Base-by-base conservation (phyloP, 2,113 vertebrate genomes). In the Talpa occidentalis region DNA sequence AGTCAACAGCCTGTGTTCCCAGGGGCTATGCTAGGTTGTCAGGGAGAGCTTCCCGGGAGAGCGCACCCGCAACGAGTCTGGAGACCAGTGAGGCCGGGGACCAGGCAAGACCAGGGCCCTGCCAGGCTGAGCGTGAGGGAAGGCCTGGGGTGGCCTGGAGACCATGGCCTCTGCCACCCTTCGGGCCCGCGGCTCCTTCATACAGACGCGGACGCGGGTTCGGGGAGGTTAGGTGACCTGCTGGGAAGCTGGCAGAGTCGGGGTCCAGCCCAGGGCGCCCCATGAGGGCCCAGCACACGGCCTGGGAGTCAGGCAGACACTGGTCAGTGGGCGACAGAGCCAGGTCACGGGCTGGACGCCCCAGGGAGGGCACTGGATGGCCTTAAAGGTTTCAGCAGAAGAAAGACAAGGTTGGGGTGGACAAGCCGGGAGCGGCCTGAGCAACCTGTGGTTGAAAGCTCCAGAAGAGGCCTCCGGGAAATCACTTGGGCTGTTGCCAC, bases 1-100 rank as follows among this genome's bases (percentile, higher is more conserved):
- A 21, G 17, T 59, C 60, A 16, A 0, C 1, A 8, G 6, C 9
- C 1, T 1, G 32, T 26, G 26, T 26, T 47, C 44, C 1, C 9
- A 0, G 6, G 67, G 24, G 32, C 24, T 74, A 21, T 24, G 28
- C 10, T 12, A 14, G 88, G 67, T 7, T 59, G n/a, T 54, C 73
- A 26, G 5, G 42, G 87, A 82, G 84, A 59, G 59, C 95, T 74
- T 82, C 80, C 74, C 87, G 59, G 83, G 92, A 67, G 84, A 74
- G 19, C 52, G 5, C 1, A 6, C 10, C 11, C 56, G 26, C 32
- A 86, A 37, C 2, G 30, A 62, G 15, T 10, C 35, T 22, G 15
- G 6, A 17, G 32, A 28, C 37, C 77, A 37, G 54, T 54, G 60
- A 4, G 37, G 54, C 37, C 1, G 6, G 21, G 67, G 28, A 6